A percentile compares a stretch with the other conserved stretches of the same genome.
Evolutionary conservation across 1,140 invertebrate genomes (phyloP).

Genomic region (Drosophila nigromelanica): DNA sequence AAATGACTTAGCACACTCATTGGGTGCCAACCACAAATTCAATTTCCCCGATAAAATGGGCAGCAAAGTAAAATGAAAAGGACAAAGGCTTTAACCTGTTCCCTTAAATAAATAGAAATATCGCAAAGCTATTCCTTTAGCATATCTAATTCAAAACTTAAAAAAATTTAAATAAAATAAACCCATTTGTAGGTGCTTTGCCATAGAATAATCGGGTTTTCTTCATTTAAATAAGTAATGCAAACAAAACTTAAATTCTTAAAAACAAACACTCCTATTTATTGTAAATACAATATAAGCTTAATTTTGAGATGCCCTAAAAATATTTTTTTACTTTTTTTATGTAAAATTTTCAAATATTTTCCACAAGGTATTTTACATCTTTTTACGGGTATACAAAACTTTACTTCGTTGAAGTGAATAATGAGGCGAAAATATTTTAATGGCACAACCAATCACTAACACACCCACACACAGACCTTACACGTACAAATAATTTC

Average conservation of each 20-base stretch:
- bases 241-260: no score
- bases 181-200: not conserved
- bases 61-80: slow-evolving; percentile 31
- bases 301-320: no score
- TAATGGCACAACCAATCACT: slow-evolving; percentile 65
- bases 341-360: not conserved
- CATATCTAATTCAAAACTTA: not conserved
- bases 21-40: slow-evolving; percentile 73
- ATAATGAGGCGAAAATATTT: slow-evolving; percentile 80
- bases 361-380: not conserved
- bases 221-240: no score
- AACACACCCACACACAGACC: slow-evolving; percentile 35
- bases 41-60: slow-evolving; percentile 65
- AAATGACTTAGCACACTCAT: slow-evolving; percentile 77
- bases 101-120: slow-evolving; percentile 11
- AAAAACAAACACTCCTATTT: no score
- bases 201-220: no score
- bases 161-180: no score
- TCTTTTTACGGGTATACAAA: not conserved
- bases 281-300: no score
- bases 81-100: slow-evolving; percentile 6
- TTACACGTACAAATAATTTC: slow-evolving; percentile 54
- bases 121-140: not conserved
- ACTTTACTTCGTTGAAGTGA: slow-evolving; percentile 54
- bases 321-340: no score